phyloP scores from a whole-genome alignment of 23 tunicate species.

The Halocynthia aurantium region DNA sequence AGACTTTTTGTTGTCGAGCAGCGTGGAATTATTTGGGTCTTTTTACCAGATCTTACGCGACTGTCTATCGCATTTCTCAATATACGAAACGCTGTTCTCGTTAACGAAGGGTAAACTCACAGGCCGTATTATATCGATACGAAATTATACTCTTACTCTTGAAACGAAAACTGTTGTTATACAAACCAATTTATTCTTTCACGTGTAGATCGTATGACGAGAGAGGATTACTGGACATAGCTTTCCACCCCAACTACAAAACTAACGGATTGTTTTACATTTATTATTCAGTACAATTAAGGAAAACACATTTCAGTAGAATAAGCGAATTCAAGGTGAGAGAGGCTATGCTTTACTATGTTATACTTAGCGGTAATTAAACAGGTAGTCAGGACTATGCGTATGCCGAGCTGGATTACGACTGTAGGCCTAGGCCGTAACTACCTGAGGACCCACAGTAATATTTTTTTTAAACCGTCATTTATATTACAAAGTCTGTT shows the following conservation, averaged over 20 bases:
- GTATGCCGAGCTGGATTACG: too few relatives aligned
- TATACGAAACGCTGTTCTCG: conserved; percentile 21
- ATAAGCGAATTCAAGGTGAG: conserved; percentile 70
- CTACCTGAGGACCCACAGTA: too few relatives aligned
- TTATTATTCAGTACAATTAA: conserved; percentile 30
- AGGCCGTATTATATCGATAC: not conserved
- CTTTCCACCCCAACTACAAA: conserved; percentile 73
- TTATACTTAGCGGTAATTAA: too few relatives aligned
- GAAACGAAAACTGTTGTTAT: too few relatives aligned
- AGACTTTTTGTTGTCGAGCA: conserved; percentile 85
- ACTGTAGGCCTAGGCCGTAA: too few relatives aligned
- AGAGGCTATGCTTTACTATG: too few relatives aligned
- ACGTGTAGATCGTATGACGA: conserved; percentile 56
- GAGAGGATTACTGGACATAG: conserved; percentile 80
- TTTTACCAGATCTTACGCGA: conserved; percentile 39
- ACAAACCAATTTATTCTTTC: not conserved
- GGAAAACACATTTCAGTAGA: conserved; percentile 18
- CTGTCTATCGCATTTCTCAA: conserved; percentile 53
- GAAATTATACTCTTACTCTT: not conserved
- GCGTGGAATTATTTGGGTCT: conserved; percentile 71
- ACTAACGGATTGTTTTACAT: conserved; percentile 51
- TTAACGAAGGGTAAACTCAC: conserved; percentile 29
- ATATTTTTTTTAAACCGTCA: too few relatives aligned
- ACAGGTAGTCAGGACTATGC: too few relatives aligned
- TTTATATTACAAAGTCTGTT: too few relatives aligned